phyloP scores from a whole-genome alignment of 2,888 invertebrate genomes.

The Pogonocherus hispidulus region DNA sequence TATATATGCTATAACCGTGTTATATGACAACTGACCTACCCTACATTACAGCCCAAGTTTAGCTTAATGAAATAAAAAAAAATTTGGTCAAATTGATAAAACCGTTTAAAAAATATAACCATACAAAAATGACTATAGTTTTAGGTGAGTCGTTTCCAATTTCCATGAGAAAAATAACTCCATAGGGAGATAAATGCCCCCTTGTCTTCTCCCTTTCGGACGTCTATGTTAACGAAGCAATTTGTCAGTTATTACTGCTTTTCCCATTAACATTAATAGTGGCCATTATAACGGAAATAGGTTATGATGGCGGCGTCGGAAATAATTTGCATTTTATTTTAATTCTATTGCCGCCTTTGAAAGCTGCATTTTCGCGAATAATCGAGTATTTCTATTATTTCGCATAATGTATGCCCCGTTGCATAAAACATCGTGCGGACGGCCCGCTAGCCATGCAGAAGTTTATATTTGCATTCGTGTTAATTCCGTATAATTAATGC shows the following conservation, averaged over 20 bases:
- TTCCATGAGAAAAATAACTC: too few relatives aligned
- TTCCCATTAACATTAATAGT: constrained; percentile 45
- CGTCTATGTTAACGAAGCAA: constrained; percentile 4
- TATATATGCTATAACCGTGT: too few relatives aligned
- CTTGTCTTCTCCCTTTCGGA: too few relatives aligned
- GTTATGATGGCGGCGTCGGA: constrained; percentile 24
- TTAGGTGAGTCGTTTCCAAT: too few relatives aligned
- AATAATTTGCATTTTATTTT: background rate
- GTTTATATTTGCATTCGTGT: background rate
- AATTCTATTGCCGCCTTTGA: background rate
- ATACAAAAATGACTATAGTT: too few relatives aligned
- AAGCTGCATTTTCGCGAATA: background rate
- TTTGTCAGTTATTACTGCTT: constrained; percentile 41
- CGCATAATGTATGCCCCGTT: background rate
- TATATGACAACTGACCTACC: too few relatives aligned
- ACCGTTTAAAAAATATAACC: too few relatives aligned
- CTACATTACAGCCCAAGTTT: too few relatives aligned
- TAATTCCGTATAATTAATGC: background rate
- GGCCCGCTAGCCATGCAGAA: background rate
- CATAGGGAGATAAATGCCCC: too few relatives aligned
- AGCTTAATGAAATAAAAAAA: too few relatives aligned
- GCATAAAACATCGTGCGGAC: background rate
- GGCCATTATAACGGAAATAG: constrained; percentile 45
- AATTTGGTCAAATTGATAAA: too few relatives aligned
- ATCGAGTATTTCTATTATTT: background rate